Evolutionary conservation across 2,888 invertebrate species (phyloP), one percentile per base, ranked within the genome.

Genomic region (Amorpha juglandis): DNA sequence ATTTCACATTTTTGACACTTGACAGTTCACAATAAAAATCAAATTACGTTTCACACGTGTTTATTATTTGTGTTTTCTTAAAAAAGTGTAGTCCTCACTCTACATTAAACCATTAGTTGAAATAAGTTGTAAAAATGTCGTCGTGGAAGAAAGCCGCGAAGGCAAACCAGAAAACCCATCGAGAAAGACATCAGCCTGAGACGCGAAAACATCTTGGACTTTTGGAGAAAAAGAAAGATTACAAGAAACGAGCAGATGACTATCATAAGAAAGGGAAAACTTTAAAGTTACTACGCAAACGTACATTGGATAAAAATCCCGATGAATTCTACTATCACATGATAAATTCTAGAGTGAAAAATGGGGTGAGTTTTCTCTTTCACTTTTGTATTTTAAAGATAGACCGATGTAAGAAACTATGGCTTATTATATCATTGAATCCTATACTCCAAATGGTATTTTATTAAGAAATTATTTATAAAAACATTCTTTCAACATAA

Each of bases 251-350:
- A 62, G 97, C 98, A 0, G 94, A 94, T 67, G 96, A 98, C 87
- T 96, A 95, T 72, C 96, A 98, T 83, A 95, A 96, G 68, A 99
- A 99, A 82, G 95, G 97, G 66, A 95, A 95, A 67, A 97, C 97
- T 0, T 85, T 99, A 1, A 97, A 97, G 82, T 86, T 97, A 38
- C 88, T 99, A 65, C 95, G 96, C 67, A 96, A 96, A 84, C 95
- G 97, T 68, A 99, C 98, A 0, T 90, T 98, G 27, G 97, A 98
- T 82, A 97, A 96, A 85, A 99, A 99, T 93, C 98, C 99, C 0
- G 99, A 99, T 96, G 99, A 99, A 87, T 99, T 99, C 91, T 98
- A 99, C 87, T 98, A 98, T 91, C 98, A 99, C 83, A 99, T 99
- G 99, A 95, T 98, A 67, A 98, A 98, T 84, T 97, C 98, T 0